Evolutionary conservation across 2,888 invertebrate genomes (phyloP).

Genomic region (Aricia artaxerxes): DNA sequence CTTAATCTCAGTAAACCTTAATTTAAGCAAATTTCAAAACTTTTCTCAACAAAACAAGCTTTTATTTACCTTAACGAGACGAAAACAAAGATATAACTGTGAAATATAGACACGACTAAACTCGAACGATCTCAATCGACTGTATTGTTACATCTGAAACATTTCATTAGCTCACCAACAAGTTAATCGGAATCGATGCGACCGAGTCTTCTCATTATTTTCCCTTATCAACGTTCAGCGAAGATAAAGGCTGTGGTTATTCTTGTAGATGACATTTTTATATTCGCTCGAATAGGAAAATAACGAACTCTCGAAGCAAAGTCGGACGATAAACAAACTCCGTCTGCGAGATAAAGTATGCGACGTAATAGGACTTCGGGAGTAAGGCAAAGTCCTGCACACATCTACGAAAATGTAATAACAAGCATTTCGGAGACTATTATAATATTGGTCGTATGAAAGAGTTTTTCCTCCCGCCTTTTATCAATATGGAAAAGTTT

Average conservation of each 20-base stretch:
- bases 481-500: slow-evolving; percentile 30
- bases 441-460: slow-evolving; percentile 32
- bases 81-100: slow-evolving; percentile 27
- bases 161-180: slow-evolving; percentile 49
- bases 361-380: slow-evolving; percentile 57
- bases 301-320: slow-evolving; percentile 76
- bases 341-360: slow-evolving; percentile 62
- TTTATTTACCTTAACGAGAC: slow-evolving; percentile 7
- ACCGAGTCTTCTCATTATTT: slow-evolving; percentile 72
- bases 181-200: slow-evolving; percentile 66
- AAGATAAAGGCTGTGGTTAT: slow-evolving; percentile 70
- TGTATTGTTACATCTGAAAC: slow-evolving; percentile 40
- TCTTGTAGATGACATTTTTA: slow-evolving; percentile 74
- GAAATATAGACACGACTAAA: slow-evolving; percentile 10
- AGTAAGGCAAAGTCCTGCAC: slow-evolving; percentile 51
- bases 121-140: neutral
- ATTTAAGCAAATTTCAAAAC: neutral
- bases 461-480: slow-evolving; percentile 27
- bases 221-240: slow-evolving; percentile 69
- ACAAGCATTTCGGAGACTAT: slow-evolving; percentile 37
- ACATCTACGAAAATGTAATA: slow-evolving; percentile 38
- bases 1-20: neutral
- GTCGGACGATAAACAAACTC: slow-evolving; percentile 74
- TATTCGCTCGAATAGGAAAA: slow-evolving; percentile 74
- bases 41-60: neutral